A percentile compares a stretch with the other conserved stretches of the same genome.
Conservation (phyloP, 2,888 invertebrate genomes). For the Seladonia tumulorum region DNA sequence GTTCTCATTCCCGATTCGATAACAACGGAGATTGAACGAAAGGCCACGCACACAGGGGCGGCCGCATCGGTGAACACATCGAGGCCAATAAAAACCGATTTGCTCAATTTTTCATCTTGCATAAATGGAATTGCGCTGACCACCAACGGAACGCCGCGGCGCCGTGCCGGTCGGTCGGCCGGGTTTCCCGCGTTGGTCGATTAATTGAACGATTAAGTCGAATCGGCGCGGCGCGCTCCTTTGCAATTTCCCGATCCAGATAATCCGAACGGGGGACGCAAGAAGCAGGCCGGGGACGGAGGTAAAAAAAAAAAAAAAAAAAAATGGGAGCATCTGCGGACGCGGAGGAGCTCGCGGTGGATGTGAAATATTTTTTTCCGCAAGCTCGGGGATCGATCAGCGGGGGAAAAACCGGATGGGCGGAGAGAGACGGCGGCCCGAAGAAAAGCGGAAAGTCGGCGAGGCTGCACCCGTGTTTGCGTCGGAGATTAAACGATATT, state of each 20-base stretch:
- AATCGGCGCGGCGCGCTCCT: not conserved
- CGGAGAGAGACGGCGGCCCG: not conserved
- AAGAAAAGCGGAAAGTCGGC: constrained; percentile 21
- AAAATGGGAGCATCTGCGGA: not conserved
- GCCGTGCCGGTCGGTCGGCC: not conserved
- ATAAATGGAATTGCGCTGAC: not conserved
- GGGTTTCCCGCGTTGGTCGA: not conserved
- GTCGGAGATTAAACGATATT: constrained; percentile 28
- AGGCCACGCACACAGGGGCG: not conserved
- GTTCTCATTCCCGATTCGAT: constrained; percentile 45
- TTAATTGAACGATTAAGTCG: not conserved
- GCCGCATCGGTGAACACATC: not conserved
- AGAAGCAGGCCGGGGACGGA: not conserved
- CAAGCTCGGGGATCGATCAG: not conserved
- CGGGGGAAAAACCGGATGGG: not conserved
- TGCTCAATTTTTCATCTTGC: constrained; percentile 14
- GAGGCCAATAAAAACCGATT: constrained; percentile 13
- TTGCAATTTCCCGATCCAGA: not conserved
- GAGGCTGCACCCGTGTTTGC: not conserved
- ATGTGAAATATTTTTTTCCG: not conserved
- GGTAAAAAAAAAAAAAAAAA: not conserved
- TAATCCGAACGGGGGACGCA: not conserved
- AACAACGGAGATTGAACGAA: constrained; percentile 6
- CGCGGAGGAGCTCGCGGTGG: not conserved
- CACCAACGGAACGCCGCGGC: not conserved